A percentile compares a stretch with the other conserved stretches of the same genome.
These are phyloP conservation scores for Lucinisca nassula DNA, from an alignment of 2,888 invertebrate species.

Conservation along the genomic window DNA sequence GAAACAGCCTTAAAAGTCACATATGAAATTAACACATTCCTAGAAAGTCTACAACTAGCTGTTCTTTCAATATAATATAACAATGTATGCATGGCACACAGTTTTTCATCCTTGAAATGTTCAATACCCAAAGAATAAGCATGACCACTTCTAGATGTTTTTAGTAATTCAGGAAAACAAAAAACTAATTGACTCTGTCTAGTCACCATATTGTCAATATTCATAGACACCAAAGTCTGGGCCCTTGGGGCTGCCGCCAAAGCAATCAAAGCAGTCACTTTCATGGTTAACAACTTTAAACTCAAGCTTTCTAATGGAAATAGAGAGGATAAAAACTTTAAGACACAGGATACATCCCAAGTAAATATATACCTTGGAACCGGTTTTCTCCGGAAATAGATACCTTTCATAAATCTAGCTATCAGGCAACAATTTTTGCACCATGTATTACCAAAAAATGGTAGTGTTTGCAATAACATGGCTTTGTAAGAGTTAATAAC, in stretches of 20 bases:
- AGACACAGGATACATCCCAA: conserved; percentile 46
- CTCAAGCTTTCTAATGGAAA: background rate
- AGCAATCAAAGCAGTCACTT: conserved; percentile 24
- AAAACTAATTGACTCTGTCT: background rate
- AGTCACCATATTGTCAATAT: background rate
- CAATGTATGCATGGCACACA: conserved; percentile 24
- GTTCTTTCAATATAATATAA: conserved; percentile 3
- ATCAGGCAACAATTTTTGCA: background rate
- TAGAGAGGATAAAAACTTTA: background rate
- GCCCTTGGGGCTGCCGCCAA: conserved; percentile 26
- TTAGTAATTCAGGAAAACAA: background rate
- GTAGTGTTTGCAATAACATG: conserved; percentile 43
- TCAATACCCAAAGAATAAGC: background rate
- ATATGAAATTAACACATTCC: conserved; percentile 19
- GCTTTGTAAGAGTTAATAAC: conserved; percentile 27
- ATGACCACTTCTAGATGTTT: background rate
- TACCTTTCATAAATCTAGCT: conserved; percentile 51
- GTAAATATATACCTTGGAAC: conserved; percentile 22
- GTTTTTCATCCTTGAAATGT: background rate
- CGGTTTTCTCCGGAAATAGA: conserved; percentile 9
- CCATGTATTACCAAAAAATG: background rate
- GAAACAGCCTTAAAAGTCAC: conserved; percentile 17
- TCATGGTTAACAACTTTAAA: conserved; percentile 32
- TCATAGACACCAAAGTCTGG: conserved; percentile 23
- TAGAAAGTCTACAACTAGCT: conserved; percentile 4